These are phyloP conservation scores for Euura lappo DNA, from an alignment of 1,140 invertebrate genomes.

Conservation along the genomic window DNA sequence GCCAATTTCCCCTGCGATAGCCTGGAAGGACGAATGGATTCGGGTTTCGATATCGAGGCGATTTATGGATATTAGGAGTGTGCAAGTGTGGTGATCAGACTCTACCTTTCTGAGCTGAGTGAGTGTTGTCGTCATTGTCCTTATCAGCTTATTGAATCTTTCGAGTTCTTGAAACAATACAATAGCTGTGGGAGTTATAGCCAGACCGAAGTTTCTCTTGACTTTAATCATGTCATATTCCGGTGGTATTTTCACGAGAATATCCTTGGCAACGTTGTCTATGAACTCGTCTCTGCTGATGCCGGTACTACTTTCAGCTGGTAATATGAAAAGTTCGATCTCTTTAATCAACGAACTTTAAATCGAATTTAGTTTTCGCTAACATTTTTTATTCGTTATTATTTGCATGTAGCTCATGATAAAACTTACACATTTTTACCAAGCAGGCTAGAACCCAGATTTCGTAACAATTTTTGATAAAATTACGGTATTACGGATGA, in stretches of 20 bases:
- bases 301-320: constrained; percentile 63
- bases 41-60: neutral
- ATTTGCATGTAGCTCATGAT: constrained; percentile 4
- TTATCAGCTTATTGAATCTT: constrained; percentile 81
- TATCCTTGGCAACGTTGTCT: constrained; percentile 77
- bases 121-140: constrained; percentile 75
- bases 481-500: constrained; percentile 1
- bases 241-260: constrained; percentile 74
- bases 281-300: constrained; percentile 83
- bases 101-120: constrained; percentile 73
- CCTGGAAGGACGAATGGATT: constrained; percentile 54
- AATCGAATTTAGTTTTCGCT: neutral
- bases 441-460: constrained; percentile 8
- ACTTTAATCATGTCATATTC: constrained; percentile 81
- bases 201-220: constrained; percentile 75
- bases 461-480: neutral
- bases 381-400: constrained; percentile 4
- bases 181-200: constrained; percentile 80
- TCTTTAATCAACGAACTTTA: constrained; percentile 1
- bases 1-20: constrained; percentile 87
- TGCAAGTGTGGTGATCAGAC: constrained; percentile 24
- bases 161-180: constrained; percentile 90
- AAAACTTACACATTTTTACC: constrained; percentile 10
- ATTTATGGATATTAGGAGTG: constrained; percentile 34
- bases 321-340: constrained; percentile 13